Conservation (phyloP, 1,140 invertebrate species). For the Aphelenchoides besseyi region DNA sequence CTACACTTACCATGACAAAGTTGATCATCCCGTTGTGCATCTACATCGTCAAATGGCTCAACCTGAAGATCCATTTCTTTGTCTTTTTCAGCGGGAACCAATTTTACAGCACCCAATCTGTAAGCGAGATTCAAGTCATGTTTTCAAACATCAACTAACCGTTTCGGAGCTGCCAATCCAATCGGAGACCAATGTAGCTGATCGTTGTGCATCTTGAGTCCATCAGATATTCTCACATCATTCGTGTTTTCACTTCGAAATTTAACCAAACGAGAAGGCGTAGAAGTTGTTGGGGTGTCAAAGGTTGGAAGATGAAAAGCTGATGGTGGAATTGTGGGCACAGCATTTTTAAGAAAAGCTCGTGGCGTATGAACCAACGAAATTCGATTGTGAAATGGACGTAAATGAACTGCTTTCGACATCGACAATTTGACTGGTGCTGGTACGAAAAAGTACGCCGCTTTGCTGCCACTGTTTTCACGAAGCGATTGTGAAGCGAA, state of each 20-base stretch:
- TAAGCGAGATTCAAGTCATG: too few relatives aligned
- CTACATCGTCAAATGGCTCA: slow-evolving; percentile 15
- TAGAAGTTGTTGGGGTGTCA: background rate
- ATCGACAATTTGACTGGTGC: slow-evolving; percentile 17
- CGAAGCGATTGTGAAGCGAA: background rate
- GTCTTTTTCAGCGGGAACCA: slow-evolving; percentile 13
- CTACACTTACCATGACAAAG: slow-evolving; percentile 10
- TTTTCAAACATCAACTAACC: too few relatives aligned
- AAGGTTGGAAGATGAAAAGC: slow-evolving; percentile 17
- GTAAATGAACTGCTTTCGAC: slow-evolving; percentile 14
- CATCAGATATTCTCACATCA: background rate
- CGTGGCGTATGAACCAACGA: background rate
- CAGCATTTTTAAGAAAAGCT: slow-evolving; percentile 7
- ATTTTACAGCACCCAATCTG: slow-evolving; percentile 22
- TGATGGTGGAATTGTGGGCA: slow-evolving; percentile 21
- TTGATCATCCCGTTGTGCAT: slow-evolving; percentile 7
- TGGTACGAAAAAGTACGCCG: slow-evolving; percentile 19
- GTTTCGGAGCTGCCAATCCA: slow-evolving; percentile 20
- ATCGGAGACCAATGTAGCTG: slow-evolving; percentile 21
- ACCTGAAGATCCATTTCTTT: slow-evolving; percentile 18
- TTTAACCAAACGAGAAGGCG: slow-evolving; percentile 16
- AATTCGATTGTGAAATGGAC: background rate
- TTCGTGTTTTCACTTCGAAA: too few relatives aligned
- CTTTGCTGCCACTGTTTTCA: background rate
- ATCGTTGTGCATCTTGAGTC: slow-evolving; percentile 13